These are phyloP conservation scores for Mesocricetus auratus DNA, from an alignment of 2,113 vertebrate genomes.

Conservation along the genomic window DNA sequence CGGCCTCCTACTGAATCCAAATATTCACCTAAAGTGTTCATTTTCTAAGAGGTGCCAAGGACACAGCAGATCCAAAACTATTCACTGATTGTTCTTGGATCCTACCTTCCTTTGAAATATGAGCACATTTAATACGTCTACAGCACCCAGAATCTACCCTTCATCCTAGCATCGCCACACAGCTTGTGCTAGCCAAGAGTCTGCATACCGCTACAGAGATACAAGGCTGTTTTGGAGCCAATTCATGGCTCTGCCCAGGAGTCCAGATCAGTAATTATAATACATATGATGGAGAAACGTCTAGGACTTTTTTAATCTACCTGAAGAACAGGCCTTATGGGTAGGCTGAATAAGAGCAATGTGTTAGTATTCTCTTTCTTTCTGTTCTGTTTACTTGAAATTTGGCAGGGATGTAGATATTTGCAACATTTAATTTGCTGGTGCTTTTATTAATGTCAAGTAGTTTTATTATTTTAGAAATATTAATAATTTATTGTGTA, in stretches of 20 bases:
- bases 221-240: not conserved
- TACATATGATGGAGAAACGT: not conserved
- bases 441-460: slow-evolving; percentile 51
- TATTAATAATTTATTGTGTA: slow-evolving; percentile 69
- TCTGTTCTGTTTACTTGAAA: slow-evolving; percentile 24
- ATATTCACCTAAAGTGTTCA: not conserved
- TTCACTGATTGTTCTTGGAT: not conserved
- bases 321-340: not conserved
- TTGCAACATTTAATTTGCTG: slow-evolving; percentile 49
- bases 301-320: not conserved
- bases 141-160: not conserved
- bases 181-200: not conserved
- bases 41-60: not conserved
- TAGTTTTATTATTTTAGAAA: slow-evolving; percentile 62
- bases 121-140: not conserved
- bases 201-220: not conserved
- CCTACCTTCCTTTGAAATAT: not conserved
- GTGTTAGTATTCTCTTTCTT: slow-evolving; percentile 10
- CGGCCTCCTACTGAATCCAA: not conserved
- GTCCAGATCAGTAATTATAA: not conserved
- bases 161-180: not conserved
- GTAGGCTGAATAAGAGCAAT: not conserved
- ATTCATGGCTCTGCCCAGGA: not conserved
- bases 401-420: slow-evolving; percentile 1
- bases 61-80: not conserved